Evolutionary conservation across 2,797 vertebrate species (phyloP).

Genomic region (Lepidocolaptes lacrymiger): DNA sequence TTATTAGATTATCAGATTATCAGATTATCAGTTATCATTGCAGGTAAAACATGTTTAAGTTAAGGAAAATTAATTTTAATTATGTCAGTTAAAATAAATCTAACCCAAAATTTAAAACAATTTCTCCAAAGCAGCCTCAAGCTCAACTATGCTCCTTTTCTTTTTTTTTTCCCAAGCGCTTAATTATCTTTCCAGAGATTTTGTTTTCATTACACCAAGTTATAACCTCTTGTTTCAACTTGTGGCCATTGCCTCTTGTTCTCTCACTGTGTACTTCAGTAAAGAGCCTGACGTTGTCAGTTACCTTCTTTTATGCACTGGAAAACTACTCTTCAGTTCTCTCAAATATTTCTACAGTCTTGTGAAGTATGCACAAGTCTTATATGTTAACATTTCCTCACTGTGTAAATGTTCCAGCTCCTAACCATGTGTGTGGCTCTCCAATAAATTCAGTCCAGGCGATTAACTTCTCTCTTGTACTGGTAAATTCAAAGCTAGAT

Average conservation of each 20-base stretch:
- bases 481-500: neutral
- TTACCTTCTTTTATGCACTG: neutral
- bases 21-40: neutral
- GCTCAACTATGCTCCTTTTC: neutral
- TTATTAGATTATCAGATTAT: no score
- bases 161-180: neutral
- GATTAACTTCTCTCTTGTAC: neutral
- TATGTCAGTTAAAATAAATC: neutral
- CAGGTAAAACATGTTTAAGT: neutral
- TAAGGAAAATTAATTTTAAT: neutral
- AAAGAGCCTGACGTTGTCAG: neutral
- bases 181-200: neutral
- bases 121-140: neutral
- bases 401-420: neutral
- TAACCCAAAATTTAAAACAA: neutral
- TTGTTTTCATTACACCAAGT: neutral
- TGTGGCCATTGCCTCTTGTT: neutral
- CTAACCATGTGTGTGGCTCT: neutral
- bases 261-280: neutral
- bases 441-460: fast-evolving
- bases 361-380: neutral
- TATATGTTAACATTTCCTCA: neutral
- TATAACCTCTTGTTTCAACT: neutral
- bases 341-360: neutral
- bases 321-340: neutral